Conservation (phyloP, 2,797 vertebrate genomes). For the Steatocranus sp. region DNA sequence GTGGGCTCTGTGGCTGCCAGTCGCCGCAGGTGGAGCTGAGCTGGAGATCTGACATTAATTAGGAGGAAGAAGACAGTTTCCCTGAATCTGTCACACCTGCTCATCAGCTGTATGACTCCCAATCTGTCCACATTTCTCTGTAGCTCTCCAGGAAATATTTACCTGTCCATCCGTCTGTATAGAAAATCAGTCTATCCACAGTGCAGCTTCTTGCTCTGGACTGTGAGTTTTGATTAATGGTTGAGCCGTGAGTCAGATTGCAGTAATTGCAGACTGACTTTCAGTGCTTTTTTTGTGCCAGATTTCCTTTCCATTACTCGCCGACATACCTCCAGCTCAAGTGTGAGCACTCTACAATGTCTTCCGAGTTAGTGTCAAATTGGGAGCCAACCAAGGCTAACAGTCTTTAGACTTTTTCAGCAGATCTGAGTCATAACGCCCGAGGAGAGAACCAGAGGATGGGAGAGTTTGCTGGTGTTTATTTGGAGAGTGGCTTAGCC, state of each 20-base stretch:
- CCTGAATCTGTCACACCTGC: constrained; percentile 36
- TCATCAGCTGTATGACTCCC: constrained; percentile 20
- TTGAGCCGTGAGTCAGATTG: constrained; percentile 54
- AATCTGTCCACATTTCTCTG: not conserved
- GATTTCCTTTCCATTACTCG: not conserved
- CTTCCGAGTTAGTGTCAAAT: constrained; percentile 42
- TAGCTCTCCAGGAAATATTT: constrained; percentile 2
- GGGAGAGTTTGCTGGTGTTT: constrained; percentile 22
- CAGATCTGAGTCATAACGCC: constrained; percentile 30
- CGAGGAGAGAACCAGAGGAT: constrained; percentile 5
- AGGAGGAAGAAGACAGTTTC: constrained; percentile 42
- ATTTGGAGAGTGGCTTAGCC: not conserved
- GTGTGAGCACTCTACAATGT: constrained; percentile 1
- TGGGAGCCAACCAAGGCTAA: constrained; percentile 3
- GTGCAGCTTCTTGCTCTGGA: not conserved
- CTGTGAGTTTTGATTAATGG: constrained; percentile 63
- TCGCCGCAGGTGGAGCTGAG: constrained; percentile 41
- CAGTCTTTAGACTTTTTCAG: constrained; percentile 11
- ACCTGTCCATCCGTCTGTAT: not conserved
- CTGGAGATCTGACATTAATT: constrained; percentile 53
- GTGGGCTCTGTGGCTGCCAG: constrained; percentile 7
- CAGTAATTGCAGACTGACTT: constrained; percentile 55
- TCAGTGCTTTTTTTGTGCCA: not conserved
- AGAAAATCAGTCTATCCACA: not conserved
- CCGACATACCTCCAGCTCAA: constrained; percentile 29